phyloP scores from a whole-genome alignment of 2,113 vertebrate species.

The Drymodes brunneopygia region DNA sequence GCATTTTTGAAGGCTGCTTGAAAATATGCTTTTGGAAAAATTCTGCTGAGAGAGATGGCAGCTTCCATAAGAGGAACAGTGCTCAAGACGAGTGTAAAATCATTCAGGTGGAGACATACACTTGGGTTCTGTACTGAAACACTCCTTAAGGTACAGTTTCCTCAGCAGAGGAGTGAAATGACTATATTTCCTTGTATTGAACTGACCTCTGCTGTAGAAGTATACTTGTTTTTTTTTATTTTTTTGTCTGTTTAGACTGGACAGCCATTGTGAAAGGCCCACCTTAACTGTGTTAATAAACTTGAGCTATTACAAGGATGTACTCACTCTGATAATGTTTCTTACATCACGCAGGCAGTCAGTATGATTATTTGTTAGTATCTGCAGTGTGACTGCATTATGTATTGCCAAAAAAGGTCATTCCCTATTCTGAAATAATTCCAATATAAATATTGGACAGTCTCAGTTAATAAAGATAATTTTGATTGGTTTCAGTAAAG shows the following conservation, averaged over 20 bases:
- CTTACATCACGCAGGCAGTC: neutral
- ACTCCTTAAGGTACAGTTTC: neutral
- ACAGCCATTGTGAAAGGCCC: neutral
- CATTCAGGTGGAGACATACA: neutral
- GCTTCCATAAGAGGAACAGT: neutral
- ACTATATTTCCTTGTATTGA: neutral
- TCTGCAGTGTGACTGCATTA: neutral
- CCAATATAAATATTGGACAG: neutral
- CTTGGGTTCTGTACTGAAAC: neutral
- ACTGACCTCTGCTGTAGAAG: neutral
- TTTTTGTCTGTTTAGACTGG: neutral
- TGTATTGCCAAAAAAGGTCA: neutral
- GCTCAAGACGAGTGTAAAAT: neutral
- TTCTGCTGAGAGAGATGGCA: neutral
- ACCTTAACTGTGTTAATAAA: neutral
- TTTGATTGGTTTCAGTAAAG: neutral
- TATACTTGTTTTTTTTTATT: neutral
- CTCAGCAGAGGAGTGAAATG: neutral
- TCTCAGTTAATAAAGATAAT: neutral
- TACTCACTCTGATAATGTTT: neutral
- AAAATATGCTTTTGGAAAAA: neutral
- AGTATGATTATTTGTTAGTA: neutral
- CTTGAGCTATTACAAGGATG: neutral
- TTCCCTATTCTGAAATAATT: neutral
- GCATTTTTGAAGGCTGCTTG: neutral